Evolutionary conservation across 2,113 vertebrate genomes (phyloP).

Genomic region (Lophochroa leadbeateri): DNA sequence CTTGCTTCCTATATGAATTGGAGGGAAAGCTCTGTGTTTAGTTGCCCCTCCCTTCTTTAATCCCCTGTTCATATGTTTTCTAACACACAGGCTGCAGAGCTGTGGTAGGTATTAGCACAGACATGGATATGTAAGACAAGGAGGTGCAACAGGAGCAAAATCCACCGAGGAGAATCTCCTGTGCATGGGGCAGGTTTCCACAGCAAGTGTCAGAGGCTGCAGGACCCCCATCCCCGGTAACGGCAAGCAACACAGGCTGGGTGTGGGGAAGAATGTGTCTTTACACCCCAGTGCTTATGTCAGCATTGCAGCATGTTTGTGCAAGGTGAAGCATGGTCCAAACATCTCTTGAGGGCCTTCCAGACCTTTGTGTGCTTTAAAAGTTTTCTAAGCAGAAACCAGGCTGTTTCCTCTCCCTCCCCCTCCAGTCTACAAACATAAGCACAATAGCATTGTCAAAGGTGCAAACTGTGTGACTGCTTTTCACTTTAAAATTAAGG

Average conservation of each 20-base stretch:
- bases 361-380: background rate
- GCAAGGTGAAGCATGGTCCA: fast-evolving
- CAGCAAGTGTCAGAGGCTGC: background rate
- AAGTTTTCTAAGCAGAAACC: background rate
- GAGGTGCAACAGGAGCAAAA: background rate
- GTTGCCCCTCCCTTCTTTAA: background rate
- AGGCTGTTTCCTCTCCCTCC: background rate
- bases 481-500: conserved; percentile 10
- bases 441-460: background rate
- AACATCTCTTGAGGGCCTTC: background rate
- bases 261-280: background rate
- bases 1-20: background rate
- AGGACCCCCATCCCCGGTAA: background rate
- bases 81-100: background rate
- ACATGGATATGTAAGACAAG: background rate
- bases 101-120: background rate
- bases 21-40: background rate
- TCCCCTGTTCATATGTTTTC: background rate
- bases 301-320: background rate
- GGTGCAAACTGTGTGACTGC: background rate
- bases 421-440: background rate
- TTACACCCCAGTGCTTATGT: fast-evolving
- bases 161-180: background rate
- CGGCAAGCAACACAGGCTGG: background rate
- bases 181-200: background rate